Evolutionary conservation across 1,140 invertebrate species (phyloP).

Genomic region (Pseudomyrmex pallidus): DNA sequence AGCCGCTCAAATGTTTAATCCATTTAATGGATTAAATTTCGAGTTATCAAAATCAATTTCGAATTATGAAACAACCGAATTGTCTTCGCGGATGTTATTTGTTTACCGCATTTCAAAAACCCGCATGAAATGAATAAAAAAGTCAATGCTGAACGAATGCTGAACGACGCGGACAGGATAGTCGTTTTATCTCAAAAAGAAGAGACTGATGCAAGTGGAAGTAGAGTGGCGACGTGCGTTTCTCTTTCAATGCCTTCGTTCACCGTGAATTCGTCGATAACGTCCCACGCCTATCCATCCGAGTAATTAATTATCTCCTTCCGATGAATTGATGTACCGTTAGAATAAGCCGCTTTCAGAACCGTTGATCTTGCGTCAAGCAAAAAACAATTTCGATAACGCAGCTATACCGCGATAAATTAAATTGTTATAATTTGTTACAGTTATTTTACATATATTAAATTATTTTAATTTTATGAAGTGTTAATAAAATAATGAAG

Average conservation of each 20-base stretch:
- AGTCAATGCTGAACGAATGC: conserved; percentile 30
- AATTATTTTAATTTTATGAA: conserved; percentile 6
- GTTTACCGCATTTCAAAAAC: conserved; percentile 47
- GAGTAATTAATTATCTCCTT: conserved; percentile 75
- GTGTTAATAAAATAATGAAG: not conserved
- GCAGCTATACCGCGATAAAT: conserved; percentile 59
- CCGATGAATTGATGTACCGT: conserved; percentile 73
- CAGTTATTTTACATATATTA: no score
- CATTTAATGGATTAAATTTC: not conserved
- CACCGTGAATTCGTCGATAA: conserved; percentile 76
- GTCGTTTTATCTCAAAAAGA: conserved; percentile 15
- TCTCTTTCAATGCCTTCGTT: conserved; percentile 61
- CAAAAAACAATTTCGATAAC: conserved; percentile 70
- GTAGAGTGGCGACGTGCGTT: conserved; percentile 52
- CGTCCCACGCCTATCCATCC: conserved; percentile 73
- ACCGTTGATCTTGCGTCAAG: conserved; percentile 49
- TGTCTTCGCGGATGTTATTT: conserved; percentile 49
- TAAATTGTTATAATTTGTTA: conserved; percentile 8
- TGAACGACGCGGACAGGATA: conserved; percentile 29
- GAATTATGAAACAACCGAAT: conserved; percentile 6
- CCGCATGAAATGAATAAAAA: conserved; percentile 23
- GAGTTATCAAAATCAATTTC: no score
- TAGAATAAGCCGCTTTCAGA: conserved; percentile 64
- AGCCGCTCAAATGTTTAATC: not conserved
- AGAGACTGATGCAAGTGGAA: conserved; percentile 1